A percentile compares a stretch with the other conserved stretches of the same genome.
Evolutionary conservation across 2,797 vertebrate species (phyloP).

Genomic region (Strix occidentalis): DNA sequence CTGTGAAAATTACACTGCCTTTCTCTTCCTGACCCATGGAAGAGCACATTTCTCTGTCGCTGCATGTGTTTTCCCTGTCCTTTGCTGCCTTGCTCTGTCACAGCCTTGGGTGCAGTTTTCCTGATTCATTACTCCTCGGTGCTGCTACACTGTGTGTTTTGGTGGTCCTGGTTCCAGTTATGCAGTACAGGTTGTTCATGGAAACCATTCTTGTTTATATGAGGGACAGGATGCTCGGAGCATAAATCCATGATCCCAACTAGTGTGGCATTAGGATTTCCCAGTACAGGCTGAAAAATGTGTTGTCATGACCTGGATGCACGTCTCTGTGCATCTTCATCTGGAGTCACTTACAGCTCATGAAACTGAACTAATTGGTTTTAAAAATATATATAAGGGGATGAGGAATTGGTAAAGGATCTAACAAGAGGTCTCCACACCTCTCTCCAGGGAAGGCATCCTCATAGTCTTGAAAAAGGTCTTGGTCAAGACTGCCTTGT

Average conservation of each 20-base stretch:
- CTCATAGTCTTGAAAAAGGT: background rate
- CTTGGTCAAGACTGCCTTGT: background rate
- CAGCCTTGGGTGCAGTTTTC: background rate
- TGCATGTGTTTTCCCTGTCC: background rate
- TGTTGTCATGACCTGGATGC: fast-evolving
- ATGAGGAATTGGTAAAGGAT: background rate
- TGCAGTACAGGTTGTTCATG: background rate
- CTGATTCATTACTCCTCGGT: background rate
- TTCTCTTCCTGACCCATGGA: background rate
- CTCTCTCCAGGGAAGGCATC: background rate
- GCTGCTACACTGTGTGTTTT: background rate
- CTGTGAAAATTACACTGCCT: background rate
- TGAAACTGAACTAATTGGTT: background rate
- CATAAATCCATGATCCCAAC: background rate
- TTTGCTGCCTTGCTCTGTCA: background rate
- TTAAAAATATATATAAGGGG: background rate
- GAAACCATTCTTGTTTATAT: background rate
- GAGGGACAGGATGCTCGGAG: background rate
- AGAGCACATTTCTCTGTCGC: background rate
- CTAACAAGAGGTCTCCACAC: background rate
- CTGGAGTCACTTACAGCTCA: background rate
- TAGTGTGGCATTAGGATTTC: background rate
- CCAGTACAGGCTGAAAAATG: background rate
- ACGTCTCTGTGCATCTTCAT: background rate
- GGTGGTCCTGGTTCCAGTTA: background rate